These are phyloP conservation scores for Nymphalis c-album DNA, from an alignment of 2,888 invertebrate genomes.

Conservation along the genomic window DNA sequence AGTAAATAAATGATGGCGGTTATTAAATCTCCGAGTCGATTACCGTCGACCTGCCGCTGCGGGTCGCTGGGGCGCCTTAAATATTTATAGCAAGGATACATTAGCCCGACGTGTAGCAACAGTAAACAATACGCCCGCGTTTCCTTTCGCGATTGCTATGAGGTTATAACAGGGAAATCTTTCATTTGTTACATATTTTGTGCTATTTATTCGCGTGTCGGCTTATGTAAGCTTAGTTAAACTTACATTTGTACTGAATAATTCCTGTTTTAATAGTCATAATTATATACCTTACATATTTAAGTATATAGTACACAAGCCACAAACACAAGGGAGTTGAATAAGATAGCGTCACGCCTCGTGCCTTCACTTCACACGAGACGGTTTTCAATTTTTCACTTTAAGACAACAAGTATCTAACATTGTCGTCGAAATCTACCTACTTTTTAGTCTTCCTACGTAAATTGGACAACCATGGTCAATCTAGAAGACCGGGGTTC, in stretches of 20 bases:
- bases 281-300: too few species aligned
- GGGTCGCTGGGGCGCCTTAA: background rate
- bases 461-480: too few species aligned
- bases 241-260: background rate
- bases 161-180: background rate
- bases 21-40: constrained; percentile 23
- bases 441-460: too few species aligned
- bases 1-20: constrained; percentile 25
- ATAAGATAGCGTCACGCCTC: too few species aligned
- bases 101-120: background rate
- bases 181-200: background rate
- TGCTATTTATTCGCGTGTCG: background rate
- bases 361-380: too few species aligned
- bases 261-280: too few species aligned
- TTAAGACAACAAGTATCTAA: too few species aligned
- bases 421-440: too few species aligned
- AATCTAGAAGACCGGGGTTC: too few species aligned
- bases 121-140: background rate
- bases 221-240: background rate
- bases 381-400: too few species aligned
- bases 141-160: background rate
- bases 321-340: too few species aligned
- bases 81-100: constrained; percentile 10
- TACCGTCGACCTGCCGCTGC: constrained; percentile 10
- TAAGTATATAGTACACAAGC: too few species aligned